These are phyloP conservation scores for Sula dactylatra DNA, from an alignment of 2,113 vertebrate species.

Conservation along the genomic window DNA sequence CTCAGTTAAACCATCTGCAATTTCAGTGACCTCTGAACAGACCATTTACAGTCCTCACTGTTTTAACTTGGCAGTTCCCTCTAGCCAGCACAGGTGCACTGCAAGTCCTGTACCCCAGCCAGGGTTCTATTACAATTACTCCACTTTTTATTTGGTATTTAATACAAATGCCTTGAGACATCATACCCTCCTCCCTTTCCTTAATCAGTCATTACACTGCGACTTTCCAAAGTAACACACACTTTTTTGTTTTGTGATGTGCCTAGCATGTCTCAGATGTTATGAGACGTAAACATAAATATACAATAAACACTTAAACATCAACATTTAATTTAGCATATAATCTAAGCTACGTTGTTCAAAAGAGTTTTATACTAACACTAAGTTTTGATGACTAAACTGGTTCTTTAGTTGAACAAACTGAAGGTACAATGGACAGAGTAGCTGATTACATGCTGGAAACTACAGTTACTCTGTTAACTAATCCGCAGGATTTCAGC, in stretches of 20 bases:
- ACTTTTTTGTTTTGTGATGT: neutral
- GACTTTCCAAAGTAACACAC: neutral
- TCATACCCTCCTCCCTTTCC: neutral
- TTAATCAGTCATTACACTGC: neutral
- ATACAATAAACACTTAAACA: neutral
- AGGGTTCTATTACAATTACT: too few relatives aligned
- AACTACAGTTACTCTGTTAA: neutral
- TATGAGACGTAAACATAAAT: neutral
- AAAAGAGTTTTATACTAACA: neutral
- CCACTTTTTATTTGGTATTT: neutral
- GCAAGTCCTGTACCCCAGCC: neutral
- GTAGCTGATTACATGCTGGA: neutral
- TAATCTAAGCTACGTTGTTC: neutral
- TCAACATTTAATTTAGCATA: neutral
- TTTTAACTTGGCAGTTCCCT: neutral
- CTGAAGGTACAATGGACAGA: neutral
- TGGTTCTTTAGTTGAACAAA: neutral
- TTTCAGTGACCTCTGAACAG: neutral
- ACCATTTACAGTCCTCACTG: neutral
- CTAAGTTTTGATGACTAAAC: neutral
- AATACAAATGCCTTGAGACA: neutral
- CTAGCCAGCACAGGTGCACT: neutral
- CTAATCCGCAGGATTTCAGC: constrained; percentile 41
- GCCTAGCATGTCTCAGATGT: neutral
- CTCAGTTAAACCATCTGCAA: neutral